Evolutionary conservation across 2,113 vertebrate species (phyloP).

Genomic region (Pavo muticus): DNA sequence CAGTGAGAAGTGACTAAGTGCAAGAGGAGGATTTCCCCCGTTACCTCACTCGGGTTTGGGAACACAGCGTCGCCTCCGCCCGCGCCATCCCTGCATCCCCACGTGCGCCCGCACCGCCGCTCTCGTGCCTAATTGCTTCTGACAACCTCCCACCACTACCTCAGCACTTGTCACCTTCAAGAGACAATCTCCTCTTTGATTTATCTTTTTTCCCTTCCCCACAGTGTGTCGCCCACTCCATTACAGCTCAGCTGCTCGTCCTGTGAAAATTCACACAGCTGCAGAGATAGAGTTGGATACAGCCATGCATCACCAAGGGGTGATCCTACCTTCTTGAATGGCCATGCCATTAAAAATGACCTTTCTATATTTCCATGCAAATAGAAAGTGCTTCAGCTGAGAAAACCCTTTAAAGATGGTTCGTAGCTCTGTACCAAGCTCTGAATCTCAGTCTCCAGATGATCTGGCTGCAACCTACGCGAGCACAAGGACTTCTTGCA

Average conservation of each 20-base stretch:
- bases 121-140: neutral
- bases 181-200: neutral
- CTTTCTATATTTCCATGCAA: neutral
- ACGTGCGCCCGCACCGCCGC: rapidly evolving
- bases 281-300: rapidly evolving
- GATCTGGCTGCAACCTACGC: neutral
- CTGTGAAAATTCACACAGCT: neutral
- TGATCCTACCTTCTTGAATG: rapidly evolving
- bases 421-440: neutral
- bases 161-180: neutral
- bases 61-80: neutral
- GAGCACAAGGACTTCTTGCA: neutral
- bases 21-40: constrained; percentile 26
- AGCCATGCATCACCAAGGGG: neutral
- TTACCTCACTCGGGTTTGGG: neutral
- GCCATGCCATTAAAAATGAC: neutral
- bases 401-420: neutral
- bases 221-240: neutral
- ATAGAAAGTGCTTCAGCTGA: rapidly evolving
- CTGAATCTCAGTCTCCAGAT: rapidly evolving
- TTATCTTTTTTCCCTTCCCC: no score
- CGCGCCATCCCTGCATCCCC: neutral
- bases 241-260: neutral
- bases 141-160: neutral
- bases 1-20: constrained; percentile 6